Conservation (phyloP, 2,797 vertebrate genomes). For the Eulemur albifrons region DNA sequence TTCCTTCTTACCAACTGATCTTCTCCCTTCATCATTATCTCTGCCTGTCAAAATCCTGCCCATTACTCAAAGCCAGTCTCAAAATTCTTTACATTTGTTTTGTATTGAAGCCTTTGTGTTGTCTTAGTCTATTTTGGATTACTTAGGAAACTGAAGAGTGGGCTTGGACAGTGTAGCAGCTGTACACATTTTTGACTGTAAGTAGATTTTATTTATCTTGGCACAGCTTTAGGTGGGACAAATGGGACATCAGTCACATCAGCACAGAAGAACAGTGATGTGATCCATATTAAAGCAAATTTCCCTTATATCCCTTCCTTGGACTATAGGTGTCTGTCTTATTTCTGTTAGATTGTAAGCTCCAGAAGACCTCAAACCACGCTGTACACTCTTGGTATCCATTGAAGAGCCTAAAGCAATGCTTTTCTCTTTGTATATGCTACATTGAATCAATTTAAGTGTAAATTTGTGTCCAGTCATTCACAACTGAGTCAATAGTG, state of each 20-base stretch:
- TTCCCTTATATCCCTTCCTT: background rate
- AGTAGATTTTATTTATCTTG: background rate
- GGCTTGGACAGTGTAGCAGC: background rate
- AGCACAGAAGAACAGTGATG: background rate
- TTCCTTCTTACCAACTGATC: background rate
- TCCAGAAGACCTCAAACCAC: background rate
- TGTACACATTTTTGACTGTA: background rate
- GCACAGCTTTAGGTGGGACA: background rate
- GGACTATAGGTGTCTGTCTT: background rate
- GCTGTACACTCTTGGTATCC: background rate
- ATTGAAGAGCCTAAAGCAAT: background rate
- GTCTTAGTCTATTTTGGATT: background rate
- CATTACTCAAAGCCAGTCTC: background rate
- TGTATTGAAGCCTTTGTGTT: background rate
- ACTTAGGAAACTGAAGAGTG: background rate
- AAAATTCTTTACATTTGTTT: background rate
- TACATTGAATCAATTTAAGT: background rate
- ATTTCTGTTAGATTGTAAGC: background rate
- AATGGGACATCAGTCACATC: background rate
- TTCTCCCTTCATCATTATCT: background rate
- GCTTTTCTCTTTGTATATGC: background rate
- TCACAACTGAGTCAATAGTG: background rate
- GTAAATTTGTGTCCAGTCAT: background rate
- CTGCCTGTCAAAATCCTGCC: background rate
- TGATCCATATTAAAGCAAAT: background rate